phyloP scores from a whole-genome alignment of 2,113 vertebrate genomes.

The Otocyon megalotis region DNA sequence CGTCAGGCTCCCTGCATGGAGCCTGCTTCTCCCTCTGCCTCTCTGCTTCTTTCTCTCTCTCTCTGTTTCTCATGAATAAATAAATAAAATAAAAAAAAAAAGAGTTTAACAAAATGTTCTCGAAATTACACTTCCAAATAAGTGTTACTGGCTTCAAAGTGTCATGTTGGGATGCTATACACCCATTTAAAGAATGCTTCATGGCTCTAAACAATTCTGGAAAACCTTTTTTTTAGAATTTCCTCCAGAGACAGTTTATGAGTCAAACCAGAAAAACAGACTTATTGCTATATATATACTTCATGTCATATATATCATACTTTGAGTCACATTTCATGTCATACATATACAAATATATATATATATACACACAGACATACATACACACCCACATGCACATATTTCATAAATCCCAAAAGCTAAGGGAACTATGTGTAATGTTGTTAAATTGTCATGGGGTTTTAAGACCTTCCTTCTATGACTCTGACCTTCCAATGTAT shows the following conservation, averaged over 20 bases:
- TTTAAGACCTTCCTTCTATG: conserved; percentile 47
- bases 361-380: not conserved
- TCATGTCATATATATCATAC: not conserved
- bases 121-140: not conserved
- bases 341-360: not conserved
- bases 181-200: not conserved
- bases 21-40: no score
- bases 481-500: not conserved
- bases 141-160: not conserved
- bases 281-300: not conserved
- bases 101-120: not conserved
- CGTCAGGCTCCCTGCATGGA: no score
- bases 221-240: conserved; percentile 3
- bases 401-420: conserved; percentile 3
- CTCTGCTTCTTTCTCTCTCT: no score
- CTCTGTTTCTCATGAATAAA: no score
- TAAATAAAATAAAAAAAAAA: not conserved
- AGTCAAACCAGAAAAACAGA: conserved; percentile 9
- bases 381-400: not conserved
- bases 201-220: not conserved
- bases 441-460: not conserved
- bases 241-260: conserved; percentile 7
- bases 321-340: not conserved
- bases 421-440: not conserved
- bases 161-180: not conserved